Percentiles rank a stretch among this genome's conserved stretches.
phyloP scores from a whole-genome alignment of 2,888 invertebrate species.

The Notodonta ziczac region DNA sequence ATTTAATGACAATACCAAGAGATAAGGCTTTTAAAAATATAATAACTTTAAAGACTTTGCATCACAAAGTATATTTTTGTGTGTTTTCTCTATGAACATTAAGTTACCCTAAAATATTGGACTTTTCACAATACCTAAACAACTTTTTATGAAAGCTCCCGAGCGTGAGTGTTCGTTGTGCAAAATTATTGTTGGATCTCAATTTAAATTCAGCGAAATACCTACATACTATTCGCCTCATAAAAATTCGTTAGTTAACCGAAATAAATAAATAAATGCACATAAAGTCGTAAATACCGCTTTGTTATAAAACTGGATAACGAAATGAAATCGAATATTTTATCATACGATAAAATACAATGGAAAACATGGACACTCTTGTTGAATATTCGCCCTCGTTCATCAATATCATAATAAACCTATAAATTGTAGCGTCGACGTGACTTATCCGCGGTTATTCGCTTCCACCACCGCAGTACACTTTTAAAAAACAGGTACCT shows the following conservation, averaged over 20 bases:
- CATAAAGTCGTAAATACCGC: slow-evolving; percentile 7
- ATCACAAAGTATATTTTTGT: background rate
- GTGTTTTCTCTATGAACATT: too few relatives aligned
- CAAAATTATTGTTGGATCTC: too few relatives aligned
- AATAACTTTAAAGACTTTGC: background rate
- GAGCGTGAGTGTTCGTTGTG: too few relatives aligned
- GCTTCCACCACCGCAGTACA: background rate
- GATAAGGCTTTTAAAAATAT: background rate
- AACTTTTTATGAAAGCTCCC: too few relatives aligned
- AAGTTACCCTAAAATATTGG: too few relatives aligned
- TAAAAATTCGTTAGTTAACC: background rate
- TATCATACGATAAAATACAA: slow-evolving; percentile 18
- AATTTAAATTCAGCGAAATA: too few relatives aligned
- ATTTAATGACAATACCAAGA: slow-evolving; percentile 8
- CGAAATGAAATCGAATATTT: slow-evolving; percentile 8
- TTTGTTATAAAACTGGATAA: slow-evolving; percentile 19
- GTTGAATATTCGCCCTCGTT: slow-evolving; percentile 20
- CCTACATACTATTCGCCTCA: background rate
- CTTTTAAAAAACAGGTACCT: background rate
- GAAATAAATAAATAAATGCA: too few relatives aligned
- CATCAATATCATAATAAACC: slow-evolving; percentile 32
- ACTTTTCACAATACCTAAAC: too few relatives aligned
- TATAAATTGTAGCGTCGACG: slow-evolving; percentile 33
- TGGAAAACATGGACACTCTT: slow-evolving; percentile 7
- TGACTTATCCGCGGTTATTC: slow-evolving; percentile 36